Evolutionary conservation across 2,797 vertebrate species (phyloP).

Genomic region (Heliangelus exortis): DNA sequence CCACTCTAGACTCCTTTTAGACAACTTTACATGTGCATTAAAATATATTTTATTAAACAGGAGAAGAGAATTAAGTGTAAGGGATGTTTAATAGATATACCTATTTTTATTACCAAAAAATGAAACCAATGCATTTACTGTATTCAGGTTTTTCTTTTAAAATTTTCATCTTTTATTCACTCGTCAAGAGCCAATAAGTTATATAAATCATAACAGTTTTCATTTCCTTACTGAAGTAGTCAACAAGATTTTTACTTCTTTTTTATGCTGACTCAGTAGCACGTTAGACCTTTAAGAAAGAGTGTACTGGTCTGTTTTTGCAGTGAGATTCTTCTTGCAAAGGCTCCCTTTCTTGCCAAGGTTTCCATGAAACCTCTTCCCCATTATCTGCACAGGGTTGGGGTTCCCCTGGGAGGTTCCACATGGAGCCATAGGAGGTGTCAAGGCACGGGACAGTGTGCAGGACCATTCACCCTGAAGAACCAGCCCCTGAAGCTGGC

Average conservation of each 20-base stretch:
- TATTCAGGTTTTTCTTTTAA: slow-evolving; percentile 76
- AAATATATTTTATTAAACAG: neutral
- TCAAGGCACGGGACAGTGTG: slow-evolving; percentile 28
- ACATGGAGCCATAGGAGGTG: neutral
- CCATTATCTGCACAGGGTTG: rapidly evolving
- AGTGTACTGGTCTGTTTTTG: neutral
- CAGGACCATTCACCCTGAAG: neutral
- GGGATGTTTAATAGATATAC: slow-evolving; percentile 21
- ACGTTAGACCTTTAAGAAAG: slow-evolving; percentile 53
- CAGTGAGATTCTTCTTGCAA: slow-evolving; percentile 1
- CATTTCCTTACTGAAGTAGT: slow-evolving; percentile 45
- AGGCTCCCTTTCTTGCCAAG: neutral
- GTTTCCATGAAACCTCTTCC: neutral
- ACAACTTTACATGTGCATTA: neutral
- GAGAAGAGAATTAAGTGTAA: neutral
- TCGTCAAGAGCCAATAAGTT: slow-evolving; percentile 91
- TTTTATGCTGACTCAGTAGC: slow-evolving; percentile 76
- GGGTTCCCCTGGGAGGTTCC: neutral
- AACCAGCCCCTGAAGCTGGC: neutral
- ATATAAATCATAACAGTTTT: slow-evolving; percentile 84
- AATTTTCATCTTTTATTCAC: slow-evolving; percentile 81
- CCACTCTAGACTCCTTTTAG: rapidly evolving
- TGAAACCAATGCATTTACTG: slow-evolving; percentile 58
- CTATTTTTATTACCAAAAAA: slow-evolving; percentile 79
- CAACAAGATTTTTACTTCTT: slow-evolving; percentile 72